Conservation (phyloP, 2,888 invertebrate species). For the Halocaridina rubra region DNA sequence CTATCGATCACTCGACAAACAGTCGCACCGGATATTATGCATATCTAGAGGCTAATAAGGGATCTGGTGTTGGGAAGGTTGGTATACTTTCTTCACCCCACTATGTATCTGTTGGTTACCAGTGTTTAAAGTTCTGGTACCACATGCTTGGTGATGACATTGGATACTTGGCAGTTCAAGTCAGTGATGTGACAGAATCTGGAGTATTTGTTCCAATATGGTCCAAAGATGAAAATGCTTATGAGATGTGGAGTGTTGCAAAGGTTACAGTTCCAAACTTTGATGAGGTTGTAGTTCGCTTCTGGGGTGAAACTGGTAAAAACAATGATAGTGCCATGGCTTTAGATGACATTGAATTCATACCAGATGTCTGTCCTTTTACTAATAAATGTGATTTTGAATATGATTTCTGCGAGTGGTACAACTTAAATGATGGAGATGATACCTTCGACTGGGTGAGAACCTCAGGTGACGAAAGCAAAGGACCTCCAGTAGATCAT, state of each 20-base stretch:
- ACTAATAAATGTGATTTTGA: slow-evolving; percentile 38
- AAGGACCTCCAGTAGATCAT: slow-evolving; percentile 39
- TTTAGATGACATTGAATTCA: slow-evolving; percentile 46
- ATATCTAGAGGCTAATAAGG: background rate
- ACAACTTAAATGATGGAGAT: background rate
- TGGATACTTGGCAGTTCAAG: slow-evolving; percentile 15
- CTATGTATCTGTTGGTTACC: slow-evolving; percentile 30
- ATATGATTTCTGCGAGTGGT: slow-evolving; percentile 48
- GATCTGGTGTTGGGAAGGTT: background rate
- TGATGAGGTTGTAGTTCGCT: slow-evolving; percentile 5
- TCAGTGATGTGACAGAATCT: background rate
- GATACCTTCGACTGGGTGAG: slow-evolving; percentile 44
- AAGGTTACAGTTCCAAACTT: slow-evolving; percentile 17
- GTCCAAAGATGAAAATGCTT: slow-evolving; percentile 7
- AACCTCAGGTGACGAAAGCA: slow-evolving; percentile 21
- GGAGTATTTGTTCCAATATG: slow-evolving; percentile 3
- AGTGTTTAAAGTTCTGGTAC: slow-evolving; percentile 49
- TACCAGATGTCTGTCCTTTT: slow-evolving; percentile 24
- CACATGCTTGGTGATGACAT: slow-evolving; percentile 37
- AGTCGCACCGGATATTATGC: slow-evolving; percentile 26
- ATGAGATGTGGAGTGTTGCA: slow-evolving; percentile 33
- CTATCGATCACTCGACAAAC: slow-evolving; percentile 30
- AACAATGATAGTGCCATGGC: slow-evolving; percentile 24
- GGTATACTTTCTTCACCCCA: slow-evolving; percentile 22
- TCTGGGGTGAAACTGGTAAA: slow-evolving; percentile 18